Evolutionary conservation across 2,888 invertebrate genomes (phyloP).

Genomic region (Ligdia adustata): DNA sequence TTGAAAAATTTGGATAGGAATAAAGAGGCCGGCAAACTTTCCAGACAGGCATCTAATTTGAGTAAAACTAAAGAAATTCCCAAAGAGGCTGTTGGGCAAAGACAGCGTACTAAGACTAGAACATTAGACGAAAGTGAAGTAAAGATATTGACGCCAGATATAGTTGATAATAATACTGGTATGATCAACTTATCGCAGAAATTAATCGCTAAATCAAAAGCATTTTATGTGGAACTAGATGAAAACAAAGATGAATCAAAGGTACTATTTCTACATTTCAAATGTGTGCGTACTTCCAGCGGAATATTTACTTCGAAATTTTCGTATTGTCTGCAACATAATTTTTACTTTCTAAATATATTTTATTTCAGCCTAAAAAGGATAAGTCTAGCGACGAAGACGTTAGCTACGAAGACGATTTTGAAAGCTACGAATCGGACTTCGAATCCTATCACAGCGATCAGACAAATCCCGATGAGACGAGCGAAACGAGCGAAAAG

Average conservation of each 20-base stretch:
- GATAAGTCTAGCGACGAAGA: slow-evolving; percentile 63
- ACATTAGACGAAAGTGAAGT: slow-evolving; percentile 74
- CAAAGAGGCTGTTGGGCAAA: slow-evolving; percentile 36
- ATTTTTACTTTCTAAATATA: neutral
- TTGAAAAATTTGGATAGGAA: slow-evolving; percentile 14
- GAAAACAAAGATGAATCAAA: slow-evolving; percentile 45
- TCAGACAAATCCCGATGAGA: slow-evolving; percentile 9
- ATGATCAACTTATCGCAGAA: slow-evolving; percentile 62
- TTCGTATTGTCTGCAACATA: neutral
- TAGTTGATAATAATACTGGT: slow-evolving; percentile 65
- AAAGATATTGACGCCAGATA: slow-evolving; percentile 60
- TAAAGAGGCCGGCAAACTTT: slow-evolving; percentile 21
- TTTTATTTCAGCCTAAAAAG: slow-evolving; percentile 31
- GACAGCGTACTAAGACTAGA: slow-evolving; percentile 68
- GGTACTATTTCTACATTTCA: slow-evolving; percentile 34
- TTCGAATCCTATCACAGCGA: slow-evolving; percentile 74
- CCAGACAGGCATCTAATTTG: slow-evolving; percentile 15
- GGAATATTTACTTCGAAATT: neutral
- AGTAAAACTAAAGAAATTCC: slow-evolving; percentile 26
- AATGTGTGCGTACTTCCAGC: neutral
- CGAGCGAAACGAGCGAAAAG: slow-evolving; percentile 19
- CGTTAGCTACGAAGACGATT: slow-evolving; percentile 77
- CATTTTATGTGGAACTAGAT: slow-evolving; percentile 68
- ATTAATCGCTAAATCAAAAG: slow-evolving; percentile 66
- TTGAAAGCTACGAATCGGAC: slow-evolving; percentile 79